These are phyloP conservation scores for Pampusana beccarii DNA, from an alignment of 2,113 vertebrate species.

Conservation along the genomic window DNA sequence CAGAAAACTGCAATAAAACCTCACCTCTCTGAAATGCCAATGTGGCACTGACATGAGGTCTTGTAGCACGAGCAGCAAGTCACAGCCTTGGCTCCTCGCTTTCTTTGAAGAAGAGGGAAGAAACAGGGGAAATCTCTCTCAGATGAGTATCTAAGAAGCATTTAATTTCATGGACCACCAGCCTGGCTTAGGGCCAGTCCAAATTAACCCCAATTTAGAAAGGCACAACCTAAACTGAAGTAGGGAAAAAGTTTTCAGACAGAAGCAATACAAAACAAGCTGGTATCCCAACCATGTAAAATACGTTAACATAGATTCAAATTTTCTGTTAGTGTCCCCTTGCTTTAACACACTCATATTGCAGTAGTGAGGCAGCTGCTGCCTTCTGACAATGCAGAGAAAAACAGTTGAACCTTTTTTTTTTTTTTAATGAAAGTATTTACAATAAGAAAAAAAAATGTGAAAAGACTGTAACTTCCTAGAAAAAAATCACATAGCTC, in stretches of 20 bases:
- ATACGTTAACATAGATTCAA: background rate
- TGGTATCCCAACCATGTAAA: background rate
- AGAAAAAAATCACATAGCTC: background rate
- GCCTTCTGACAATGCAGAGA: background rate
- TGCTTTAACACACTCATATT: background rate
- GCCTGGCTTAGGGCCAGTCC: background rate
- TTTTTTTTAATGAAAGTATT: background rate
- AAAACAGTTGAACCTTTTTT: background rate
- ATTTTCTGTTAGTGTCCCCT: background rate
- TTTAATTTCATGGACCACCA: background rate
- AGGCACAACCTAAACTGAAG: background rate
- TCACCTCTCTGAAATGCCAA: background rate
- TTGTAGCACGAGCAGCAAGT: background rate
- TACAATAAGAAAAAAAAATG: background rate
- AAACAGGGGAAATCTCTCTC: background rate
- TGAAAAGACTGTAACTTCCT: background rate
- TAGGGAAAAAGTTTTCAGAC: background rate
- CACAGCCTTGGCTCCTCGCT: background rate
- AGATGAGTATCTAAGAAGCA: background rate
- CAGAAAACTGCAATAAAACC: background rate
- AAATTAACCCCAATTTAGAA: background rate
- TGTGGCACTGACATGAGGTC: accelerated
- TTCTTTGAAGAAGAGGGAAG: background rate
- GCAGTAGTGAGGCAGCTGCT: background rate
- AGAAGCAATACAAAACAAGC: background rate